Percentiles rank a stretch among this genome's conserved stretches.
phyloP scores from a whole-genome alignment of 2,888 invertebrate genomes.

The Lysandra bellargus region DNA sequence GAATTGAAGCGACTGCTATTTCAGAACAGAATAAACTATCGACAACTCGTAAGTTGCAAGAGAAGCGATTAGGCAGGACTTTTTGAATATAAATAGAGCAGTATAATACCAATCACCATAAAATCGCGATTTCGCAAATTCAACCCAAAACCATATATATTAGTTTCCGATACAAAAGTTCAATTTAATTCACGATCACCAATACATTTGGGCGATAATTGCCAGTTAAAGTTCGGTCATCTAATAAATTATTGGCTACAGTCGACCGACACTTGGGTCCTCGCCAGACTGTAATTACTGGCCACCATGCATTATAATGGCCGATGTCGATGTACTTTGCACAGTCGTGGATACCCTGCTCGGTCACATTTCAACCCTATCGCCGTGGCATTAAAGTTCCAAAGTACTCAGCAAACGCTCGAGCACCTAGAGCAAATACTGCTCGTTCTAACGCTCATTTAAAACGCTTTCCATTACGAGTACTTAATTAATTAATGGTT shows the following conservation, averaged over 20 bases:
- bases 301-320: conserved; percentile 63
- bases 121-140: not conserved
- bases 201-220: conserved; percentile 18
- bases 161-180: not conserved
- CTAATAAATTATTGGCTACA: conserved; percentile 23
- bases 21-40: not conserved
- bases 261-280: conserved; percentile 17
- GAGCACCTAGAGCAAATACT: not conserved
- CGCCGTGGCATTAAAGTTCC: not conserved
- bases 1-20: not conserved
- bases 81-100: not conserved
- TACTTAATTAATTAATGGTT: conserved; percentile 1
- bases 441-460: conserved; percentile 14
- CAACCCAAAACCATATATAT: not conserved
- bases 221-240: conserved; percentile 23
- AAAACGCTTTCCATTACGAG: not conserved
- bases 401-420: not conserved
- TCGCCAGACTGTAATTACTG: conserved; percentile 62
- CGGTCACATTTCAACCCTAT: conserved; percentile 62
- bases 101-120: not conserved
- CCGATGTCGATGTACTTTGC: conserved; percentile 48
- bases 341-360: conserved; percentile 33
- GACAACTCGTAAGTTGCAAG: not conserved
- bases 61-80: not conserved
- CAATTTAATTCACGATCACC: conserved; percentile 15